Percentiles rank a stretch among this genome's conserved stretches.
These are phyloP conservation scores for Campylomormyrus numenius DNA, from an alignment of 2,113 vertebrate genomes.

Conservation along the genomic window DNA sequence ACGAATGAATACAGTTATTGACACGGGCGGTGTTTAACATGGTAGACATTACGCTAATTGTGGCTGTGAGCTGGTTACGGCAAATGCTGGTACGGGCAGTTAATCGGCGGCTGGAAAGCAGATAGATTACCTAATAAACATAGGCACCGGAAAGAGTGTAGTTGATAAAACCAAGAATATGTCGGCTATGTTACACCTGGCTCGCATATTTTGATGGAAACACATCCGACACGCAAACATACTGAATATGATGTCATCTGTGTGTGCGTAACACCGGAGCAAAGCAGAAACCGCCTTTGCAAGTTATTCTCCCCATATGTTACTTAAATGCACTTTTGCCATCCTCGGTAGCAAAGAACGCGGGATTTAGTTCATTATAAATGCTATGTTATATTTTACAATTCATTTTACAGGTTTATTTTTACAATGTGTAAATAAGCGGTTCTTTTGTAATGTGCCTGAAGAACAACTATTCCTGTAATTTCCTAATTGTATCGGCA, in stretches of 20 bases:
- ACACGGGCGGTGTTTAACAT: not conserved
- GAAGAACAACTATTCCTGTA: not conserved
- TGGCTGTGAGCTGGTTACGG: not conserved
- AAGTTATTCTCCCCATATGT: not conserved
- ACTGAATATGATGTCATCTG: not conserved
- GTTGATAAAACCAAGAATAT: not conserved
- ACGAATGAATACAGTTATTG: not conserved
- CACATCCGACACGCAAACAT: not conserved
- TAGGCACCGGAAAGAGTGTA: not conserved
- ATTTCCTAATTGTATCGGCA: not conserved
- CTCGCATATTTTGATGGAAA: not conserved
- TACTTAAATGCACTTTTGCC: not conserved
- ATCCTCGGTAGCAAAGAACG: not conserved
- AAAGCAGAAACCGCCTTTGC: not conserved
- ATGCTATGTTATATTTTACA: not conserved
- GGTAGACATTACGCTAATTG: not conserved
- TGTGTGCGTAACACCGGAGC: not conserved
- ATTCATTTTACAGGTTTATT: not conserved
- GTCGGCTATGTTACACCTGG: not conserved
- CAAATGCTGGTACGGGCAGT: not conserved
- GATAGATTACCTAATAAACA: not conserved
- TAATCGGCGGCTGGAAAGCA: not conserved
- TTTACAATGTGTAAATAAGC: not conserved
- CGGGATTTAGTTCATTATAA: not conserved
- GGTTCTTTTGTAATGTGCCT: not conserved